Evolutionary conservation across 2,888 invertebrate genomes (phyloP).

Genomic region (Ormyrus nitidulus): DNA sequence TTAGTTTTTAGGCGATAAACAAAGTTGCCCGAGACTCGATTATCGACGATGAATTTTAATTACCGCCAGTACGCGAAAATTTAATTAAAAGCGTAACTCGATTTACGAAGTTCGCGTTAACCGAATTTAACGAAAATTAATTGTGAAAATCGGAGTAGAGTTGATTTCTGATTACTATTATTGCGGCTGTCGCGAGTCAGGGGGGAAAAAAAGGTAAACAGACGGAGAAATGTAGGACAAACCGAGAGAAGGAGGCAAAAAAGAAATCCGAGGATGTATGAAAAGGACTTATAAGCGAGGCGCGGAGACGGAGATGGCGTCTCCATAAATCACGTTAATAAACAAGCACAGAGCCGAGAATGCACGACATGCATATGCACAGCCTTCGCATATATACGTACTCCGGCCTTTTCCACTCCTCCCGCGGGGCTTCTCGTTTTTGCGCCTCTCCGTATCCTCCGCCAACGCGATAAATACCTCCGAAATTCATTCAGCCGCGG

Average conservation of each 20-base stretch:
- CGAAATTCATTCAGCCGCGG: constrained; percentile 39
- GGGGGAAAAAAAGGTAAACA: constrained; percentile 30
- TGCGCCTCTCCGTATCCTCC: constrained; percentile 18
- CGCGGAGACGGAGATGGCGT: constrained; percentile 53
- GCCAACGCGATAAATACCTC: constrained; percentile 50
- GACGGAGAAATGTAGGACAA: constrained; percentile 56
- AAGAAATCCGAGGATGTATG: constrained; percentile 47
- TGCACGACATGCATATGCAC: constrained; percentile 57
- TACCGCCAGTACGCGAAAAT: too few relatives aligned
- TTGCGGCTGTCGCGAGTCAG: constrained; percentile 1
- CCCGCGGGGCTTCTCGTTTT: constrained; percentile 36
- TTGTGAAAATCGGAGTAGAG: constrained; percentile 10
- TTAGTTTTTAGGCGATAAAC: too few relatives aligned
- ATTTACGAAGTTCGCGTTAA: background rate
- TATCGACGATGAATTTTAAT: too few relatives aligned
- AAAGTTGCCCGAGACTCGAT: too few relatives aligned
- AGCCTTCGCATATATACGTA: constrained; percentile 7
- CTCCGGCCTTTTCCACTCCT: constrained; percentile 47
- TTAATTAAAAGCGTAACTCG: too few relatives aligned
- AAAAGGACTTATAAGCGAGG: constrained; percentile 49
- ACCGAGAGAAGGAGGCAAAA: constrained; percentile 35
- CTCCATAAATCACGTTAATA: constrained; percentile 69
- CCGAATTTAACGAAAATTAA: constrained; percentile 22
- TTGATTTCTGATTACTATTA: constrained; percentile 18
- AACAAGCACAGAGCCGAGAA: constrained; percentile 59